Base-by-base conservation (phyloP, 2,797 vertebrate species). In the Anabas testudineus region DNA sequence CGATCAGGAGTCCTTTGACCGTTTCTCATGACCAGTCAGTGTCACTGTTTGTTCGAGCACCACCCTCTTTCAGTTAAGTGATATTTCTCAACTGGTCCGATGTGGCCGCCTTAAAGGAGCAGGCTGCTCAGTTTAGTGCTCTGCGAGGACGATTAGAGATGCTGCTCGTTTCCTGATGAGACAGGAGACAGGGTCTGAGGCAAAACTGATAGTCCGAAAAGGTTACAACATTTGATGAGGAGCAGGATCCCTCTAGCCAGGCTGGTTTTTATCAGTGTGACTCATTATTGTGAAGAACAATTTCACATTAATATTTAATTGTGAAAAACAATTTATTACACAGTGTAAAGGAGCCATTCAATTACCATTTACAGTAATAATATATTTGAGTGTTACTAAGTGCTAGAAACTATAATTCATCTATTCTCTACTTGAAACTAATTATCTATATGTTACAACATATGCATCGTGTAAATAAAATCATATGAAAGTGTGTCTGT, bases 41-140 rank as follows among this genome's bases (percentile, higher is more conserved):
- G 88, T 79, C 83, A 72, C 71, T 32, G 70, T 69, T 61, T 54
- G 80, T 67, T 46, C 53, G 90, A 88, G 90, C 88, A 2, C 87
- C 88, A 84, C 89, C 85, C 69, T 72, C 79, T 56, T n/a, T 42
- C 62, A 60, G 60, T 67, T 53, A 32, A 83, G 63, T 82, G 67
- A 54, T 54, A 60, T 80, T 83, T 90, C 88, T 81, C 78, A 76
- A 80, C 56, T 41, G 59, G 69, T 63, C 39, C 61, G n/a, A 14
- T 68, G 75, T 45, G 55, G 28, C 61, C 10, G 75, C 58, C 90
- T 93, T 93, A 93, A 93, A 94, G 92, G 82, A 83, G 81, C 82
- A 89, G 82, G n/a, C 58, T 75, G 58, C 41, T 71, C 49, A 34
- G 37, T 16, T 21, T 14, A 45, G 24, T 7, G 2, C n/a, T 32